Conservation (phyloP, 2,113 vertebrate species). For the Boleophthalmus pectinirostris region DNA sequence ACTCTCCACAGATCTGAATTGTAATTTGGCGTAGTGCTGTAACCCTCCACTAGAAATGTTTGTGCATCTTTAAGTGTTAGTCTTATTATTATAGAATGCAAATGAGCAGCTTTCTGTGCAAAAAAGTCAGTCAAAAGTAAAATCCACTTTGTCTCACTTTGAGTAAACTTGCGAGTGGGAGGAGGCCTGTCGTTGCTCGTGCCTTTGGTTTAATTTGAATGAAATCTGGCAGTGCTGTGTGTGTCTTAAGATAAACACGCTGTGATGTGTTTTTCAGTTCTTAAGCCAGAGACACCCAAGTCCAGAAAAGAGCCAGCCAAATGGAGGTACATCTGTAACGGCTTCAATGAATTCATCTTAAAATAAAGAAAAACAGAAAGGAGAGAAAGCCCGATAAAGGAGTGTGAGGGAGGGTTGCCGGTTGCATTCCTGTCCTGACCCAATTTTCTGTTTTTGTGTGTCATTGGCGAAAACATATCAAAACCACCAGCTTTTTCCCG, state of each 20-base stretch:
- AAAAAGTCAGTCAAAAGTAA: neutral
- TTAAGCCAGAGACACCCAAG: slow-evolving; percentile 34
- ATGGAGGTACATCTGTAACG: slow-evolving; percentile 14
- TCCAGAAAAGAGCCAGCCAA: slow-evolving; percentile 31
- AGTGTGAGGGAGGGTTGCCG: neutral
- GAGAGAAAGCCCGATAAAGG: neutral
- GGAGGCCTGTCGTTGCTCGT: neutral
- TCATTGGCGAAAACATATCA: neutral
- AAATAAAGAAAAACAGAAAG: neutral
- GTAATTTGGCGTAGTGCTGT: no score
- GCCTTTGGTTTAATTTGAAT: slow-evolving; percentile 11
- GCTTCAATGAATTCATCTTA: slow-evolving; percentile 13
- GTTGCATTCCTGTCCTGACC: neutral
- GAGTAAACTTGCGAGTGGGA: neutral
- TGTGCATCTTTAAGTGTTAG: no score
- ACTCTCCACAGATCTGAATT: no score
- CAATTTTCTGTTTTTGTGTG: neutral
- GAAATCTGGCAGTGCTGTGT: slow-evolving; percentile 17
- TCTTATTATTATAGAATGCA: no score
- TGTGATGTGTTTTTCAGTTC: slow-evolving; percentile 35
- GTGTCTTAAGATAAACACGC: slow-evolving; percentile 30
- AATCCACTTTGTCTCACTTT: neutral
- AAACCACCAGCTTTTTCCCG: neutral
- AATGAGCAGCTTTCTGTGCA: no score
- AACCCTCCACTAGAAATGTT: no score